Percentiles rank a stretch among this genome's conserved stretches.
phyloP scores from a whole-genome alignment of 2,113 vertebrate species.

The Anolis sagrei region DNA sequence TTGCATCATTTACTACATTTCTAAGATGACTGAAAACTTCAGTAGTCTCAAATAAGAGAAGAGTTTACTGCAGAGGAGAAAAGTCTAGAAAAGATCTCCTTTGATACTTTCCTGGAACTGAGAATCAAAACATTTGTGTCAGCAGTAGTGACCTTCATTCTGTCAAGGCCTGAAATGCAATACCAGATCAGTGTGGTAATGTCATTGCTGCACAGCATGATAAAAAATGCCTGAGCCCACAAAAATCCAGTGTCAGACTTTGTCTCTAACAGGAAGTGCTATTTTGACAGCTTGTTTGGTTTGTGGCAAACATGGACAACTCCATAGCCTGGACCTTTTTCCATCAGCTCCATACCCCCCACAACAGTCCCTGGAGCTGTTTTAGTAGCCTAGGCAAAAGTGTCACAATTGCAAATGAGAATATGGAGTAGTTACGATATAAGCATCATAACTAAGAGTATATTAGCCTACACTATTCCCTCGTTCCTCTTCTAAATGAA shows the following conservation, averaged over 20 bases:
- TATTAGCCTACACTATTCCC: background rate
- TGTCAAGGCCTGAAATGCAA: background rate
- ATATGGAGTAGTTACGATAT: too few relatives aligned
- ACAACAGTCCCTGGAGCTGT: too few relatives aligned
- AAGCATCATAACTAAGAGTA: too few relatives aligned
- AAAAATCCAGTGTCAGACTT: conserved; percentile 1
- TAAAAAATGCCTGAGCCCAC: background rate
- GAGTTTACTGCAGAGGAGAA: background rate
- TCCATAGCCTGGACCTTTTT: too few relatives aligned
- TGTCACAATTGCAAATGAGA: too few relatives aligned
- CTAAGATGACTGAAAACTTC: background rate
- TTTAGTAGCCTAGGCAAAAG: too few relatives aligned
- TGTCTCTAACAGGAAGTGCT: background rate
- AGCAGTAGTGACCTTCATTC: background rate
- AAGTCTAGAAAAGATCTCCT: background rate
- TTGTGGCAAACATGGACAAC: background rate
- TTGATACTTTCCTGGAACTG: background rate
- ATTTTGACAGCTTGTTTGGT: background rate
- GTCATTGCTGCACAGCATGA: background rate
- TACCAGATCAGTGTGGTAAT: background rate
- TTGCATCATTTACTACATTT: background rate
- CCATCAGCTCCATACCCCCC: too few relatives aligned
- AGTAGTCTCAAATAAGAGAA: background rate
- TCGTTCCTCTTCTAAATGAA: background rate
- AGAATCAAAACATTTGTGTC: background rate